Conservation (phyloP, 2,113 vertebrate species). For the Gavia stellata region DNA sequence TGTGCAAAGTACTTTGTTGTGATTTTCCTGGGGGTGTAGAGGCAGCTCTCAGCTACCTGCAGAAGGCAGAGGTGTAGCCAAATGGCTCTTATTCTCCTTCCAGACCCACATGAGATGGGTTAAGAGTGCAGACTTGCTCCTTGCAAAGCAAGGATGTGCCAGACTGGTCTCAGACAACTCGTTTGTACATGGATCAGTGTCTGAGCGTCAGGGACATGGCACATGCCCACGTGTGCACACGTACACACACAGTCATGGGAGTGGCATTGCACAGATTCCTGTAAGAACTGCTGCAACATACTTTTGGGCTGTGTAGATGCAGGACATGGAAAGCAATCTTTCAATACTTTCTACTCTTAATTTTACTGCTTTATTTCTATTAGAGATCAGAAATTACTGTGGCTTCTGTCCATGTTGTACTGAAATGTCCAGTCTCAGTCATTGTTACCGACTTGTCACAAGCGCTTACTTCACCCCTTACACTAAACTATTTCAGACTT, state of each 20-base stretch:
- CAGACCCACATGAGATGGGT: neutral
- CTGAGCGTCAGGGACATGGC: neutral
- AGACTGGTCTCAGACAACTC: neutral
- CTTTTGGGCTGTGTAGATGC: neutral
- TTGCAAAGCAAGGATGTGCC: neutral
- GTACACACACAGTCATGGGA: fast-evolving
- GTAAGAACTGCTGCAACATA: neutral
- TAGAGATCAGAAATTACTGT: neutral
- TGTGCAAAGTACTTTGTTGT: neutral
- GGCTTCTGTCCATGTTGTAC: neutral
- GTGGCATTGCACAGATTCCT: too few species aligned
- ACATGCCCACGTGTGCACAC: fast-evolving
- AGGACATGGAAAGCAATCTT: neutral
- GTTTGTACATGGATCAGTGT: fast-evolving
- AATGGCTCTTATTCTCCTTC: neutral
- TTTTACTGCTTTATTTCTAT: neutral
- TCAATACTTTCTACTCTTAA: neutral
- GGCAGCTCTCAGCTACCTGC: neutral
- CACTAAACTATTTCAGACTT: neutral
- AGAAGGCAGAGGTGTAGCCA: neutral
- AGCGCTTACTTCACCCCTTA: neutral
- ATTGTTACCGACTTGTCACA: neutral
- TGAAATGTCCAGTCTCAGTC: neutral
- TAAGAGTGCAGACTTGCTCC: neutral
- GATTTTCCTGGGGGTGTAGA: neutral